Base-by-base conservation (phyloP, 2,113 vertebrate species). In the Oncorhynchus gorbuscha region DNA sequence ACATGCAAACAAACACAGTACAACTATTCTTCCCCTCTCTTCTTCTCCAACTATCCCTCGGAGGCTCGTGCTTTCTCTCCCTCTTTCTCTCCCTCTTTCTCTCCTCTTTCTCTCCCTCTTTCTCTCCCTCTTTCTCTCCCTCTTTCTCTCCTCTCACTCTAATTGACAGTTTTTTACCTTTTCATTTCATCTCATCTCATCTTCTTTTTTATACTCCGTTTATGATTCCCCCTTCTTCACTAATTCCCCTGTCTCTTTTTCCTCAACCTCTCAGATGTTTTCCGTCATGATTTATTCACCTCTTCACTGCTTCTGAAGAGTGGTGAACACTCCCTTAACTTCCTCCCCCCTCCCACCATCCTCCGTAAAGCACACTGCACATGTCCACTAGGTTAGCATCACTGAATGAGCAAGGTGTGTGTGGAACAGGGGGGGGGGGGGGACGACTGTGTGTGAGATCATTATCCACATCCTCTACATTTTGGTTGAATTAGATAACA, bases 281-380 rank as follows among this genome's bases (percentile, higher is more conserved):
- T 75, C 30, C 77, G 65, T 81, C 87, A 90, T 89, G 90, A 90
- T 93, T 93, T 88, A 91, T 92, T 92, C 86, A 90, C 88, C 82
- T 89, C 83, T 72, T 76, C 71, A 82, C 76, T 76, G 77, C 66
- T 74, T 81, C 73, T 77, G 35, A 78, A 74, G 59, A 75, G 72
- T 58, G 45, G 65, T 67, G 72, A 75, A 75, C 64, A 76, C 71
- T 14, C 39, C 13, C 58, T 13, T 22, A 58, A 18, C 62, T 6
- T 72, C 0, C 76, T 3, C 6, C 58, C 71, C 0, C 77, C 3
- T 3, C 66, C 73, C 76, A 76, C 80, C 81, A 69, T 76, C 61
- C 28, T 48, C 75, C 69, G 81, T 84, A 80, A 73, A 90, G 84
- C 88, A 89, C 85, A 89, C 84, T 89, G 87, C 86, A 88, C 75